These are phyloP conservation scores for Indri indri DNA, from an alignment of 2,113 vertebrate genomes.

Conservation along the genomic window DNA sequence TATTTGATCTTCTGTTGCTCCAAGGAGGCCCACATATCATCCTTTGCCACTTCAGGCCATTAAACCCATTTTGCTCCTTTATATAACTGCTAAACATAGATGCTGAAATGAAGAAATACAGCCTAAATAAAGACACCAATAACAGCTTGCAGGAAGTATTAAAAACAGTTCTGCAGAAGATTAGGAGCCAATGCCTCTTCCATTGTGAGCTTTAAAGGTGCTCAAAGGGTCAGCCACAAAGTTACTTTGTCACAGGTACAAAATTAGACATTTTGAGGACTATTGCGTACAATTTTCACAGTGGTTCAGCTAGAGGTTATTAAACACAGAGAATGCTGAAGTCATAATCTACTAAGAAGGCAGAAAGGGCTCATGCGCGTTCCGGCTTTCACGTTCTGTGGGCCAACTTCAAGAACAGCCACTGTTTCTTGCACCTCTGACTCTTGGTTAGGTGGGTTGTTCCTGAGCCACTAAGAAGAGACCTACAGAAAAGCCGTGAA, in stretches of 20 bases:
- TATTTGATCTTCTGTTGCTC: constrained; percentile 60
- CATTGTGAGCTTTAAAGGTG: constrained; percentile 47
- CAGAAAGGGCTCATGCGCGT: not conserved
- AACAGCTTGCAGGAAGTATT: constrained; percentile 63
- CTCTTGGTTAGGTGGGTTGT: not conserved
- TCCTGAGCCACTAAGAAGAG: not conserved
- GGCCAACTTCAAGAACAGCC: not conserved
- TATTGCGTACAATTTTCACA: constrained; percentile 20
- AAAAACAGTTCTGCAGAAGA: constrained; percentile 55
- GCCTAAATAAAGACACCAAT: constrained; percentile 62
- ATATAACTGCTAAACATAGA: constrained; percentile 69
- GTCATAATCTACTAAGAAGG: not conserved
- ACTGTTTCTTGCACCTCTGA: not conserved
- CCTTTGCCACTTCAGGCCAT: constrained; percentile 58
- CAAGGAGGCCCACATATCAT: constrained; percentile 37
- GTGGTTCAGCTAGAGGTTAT: constrained; percentile 20
- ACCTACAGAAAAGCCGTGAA: not conserved
- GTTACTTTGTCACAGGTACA: constrained; percentile 2
- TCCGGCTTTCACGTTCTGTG: not conserved
- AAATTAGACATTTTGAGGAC: constrained; percentile 48
- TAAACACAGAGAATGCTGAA: not conserved
- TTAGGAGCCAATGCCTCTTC: not conserved
- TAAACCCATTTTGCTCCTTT: constrained; percentile 63
- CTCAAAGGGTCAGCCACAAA: constrained; percentile 7
- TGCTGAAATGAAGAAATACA: constrained; percentile 69